Percentiles rank a stretch among this genome's conserved stretches.
Evolutionary conservation across 2,888 invertebrate genomes (phyloP).

Genomic region (Busseola fusca): DNA sequence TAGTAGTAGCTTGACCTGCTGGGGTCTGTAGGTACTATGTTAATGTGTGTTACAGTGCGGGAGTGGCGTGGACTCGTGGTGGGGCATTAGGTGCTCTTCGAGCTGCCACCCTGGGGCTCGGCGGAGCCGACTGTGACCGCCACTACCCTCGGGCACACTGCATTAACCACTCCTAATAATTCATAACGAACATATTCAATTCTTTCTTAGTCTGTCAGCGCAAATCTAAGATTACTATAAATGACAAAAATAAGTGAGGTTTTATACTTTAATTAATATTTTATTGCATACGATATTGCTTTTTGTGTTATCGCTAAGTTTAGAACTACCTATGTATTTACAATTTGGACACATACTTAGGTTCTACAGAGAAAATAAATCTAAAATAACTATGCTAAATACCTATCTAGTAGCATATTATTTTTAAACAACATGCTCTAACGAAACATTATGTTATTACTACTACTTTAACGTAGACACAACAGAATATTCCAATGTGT

Average conservation of each 20-base stretch:
- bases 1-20: no score
- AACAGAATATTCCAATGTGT: constrained; percentile 42
- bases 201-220: not conserved
- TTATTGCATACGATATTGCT: constrained; percentile 56
- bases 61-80: constrained; percentile 93
- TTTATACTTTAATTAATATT: constrained; percentile 26
- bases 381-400: constrained; percentile 19
- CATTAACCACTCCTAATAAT: constrained; percentile 22
- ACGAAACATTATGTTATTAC: constrained; percentile 28
- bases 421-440: constrained; percentile 38
- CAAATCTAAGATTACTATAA: not conserved
- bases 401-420: constrained; percentile 38
- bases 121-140: constrained; percentile 90
- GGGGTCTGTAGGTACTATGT: no score
- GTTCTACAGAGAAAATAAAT: constrained; percentile 15
- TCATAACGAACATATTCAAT: not conserved
- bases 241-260: constrained; percentile 4
- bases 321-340: constrained; percentile 36
- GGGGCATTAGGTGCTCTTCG: constrained; percentile 88
- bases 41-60: constrained; percentile 86
- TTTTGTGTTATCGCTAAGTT: constrained; percentile 22
- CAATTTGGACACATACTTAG: constrained; percentile 25
- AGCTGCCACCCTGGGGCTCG: constrained; percentile 91
- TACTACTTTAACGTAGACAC: constrained; percentile 39
- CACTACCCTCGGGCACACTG: constrained; percentile 90